Conservation (phyloP, 2,113 vertebrate species). For the Misgurnus anguillicaudatus region DNA sequence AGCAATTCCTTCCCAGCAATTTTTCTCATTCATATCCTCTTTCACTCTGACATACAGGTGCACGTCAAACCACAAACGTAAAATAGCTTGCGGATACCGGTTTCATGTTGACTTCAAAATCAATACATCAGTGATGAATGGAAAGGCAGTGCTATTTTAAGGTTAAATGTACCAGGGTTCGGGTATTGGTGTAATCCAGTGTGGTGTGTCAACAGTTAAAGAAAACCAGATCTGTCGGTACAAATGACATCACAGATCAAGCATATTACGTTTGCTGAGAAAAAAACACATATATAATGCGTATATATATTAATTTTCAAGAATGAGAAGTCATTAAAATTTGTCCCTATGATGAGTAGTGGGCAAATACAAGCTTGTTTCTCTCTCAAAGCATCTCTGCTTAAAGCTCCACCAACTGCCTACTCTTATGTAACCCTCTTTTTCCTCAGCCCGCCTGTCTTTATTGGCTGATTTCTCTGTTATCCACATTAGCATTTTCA, state of each 20-base stretch:
- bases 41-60: not conserved
- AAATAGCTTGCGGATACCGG: not conserved
- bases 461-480: slow-evolving; percentile 74
- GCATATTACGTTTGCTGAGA: not conserved
- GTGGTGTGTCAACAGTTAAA: not conserved
- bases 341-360: slow-evolving; percentile 40
- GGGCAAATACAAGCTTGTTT: slow-evolving; percentile 68
- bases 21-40: slow-evolving; percentile 7
- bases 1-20: not conserved
- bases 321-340: slow-evolving; percentile 43
- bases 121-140: not conserved
- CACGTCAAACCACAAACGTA: not conserved
- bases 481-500: slow-evolving; percentile 66
- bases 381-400: slow-evolving; percentile 50
- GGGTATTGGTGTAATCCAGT: not conserved
- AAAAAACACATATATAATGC: not conserved
- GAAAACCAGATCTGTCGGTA: not conserved
- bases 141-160: not conserved
- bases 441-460: slow-evolving; percentile 63
- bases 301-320: slow-evolving; percentile 24
- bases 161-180: not conserved
- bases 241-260: not conserved
- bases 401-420: slow-evolving; percentile 69
- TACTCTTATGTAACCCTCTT: slow-evolving; percentile 77
- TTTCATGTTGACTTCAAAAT: not conserved